A percentile compares a stretch with the other conserved stretches of the same genome.
phyloP scores from a whole-genome alignment of 2,797 vertebrate species.

The Salarias fasciatus region DNA sequence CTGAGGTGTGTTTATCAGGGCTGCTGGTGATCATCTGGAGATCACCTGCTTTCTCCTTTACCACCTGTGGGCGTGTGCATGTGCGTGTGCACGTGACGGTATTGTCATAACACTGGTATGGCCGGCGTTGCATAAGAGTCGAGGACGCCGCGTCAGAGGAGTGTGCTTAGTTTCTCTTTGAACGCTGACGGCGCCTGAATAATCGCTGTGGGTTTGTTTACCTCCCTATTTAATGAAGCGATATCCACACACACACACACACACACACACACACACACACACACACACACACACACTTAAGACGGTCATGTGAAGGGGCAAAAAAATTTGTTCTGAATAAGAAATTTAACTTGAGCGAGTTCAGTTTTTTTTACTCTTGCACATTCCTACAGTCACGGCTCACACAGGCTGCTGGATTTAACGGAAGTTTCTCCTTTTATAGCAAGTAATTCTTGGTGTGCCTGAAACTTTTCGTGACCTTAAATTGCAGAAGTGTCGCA shows the following conservation, averaged over 20 bases:
- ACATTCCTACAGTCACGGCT: neutral
- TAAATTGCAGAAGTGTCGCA: no score
- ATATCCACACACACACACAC: neutral
- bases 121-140: slow-evolving; percentile 25
- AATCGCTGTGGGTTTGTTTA: neutral
- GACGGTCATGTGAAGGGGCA: neutral
- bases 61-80: neutral
- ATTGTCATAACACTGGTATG: neutral
- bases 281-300: neutral
- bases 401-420: neutral
- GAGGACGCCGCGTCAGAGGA: neutral
- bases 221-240: neutral
- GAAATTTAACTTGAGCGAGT: neutral
- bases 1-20: neutral
- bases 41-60: neutral
- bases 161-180: slow-evolving; percentile 12
- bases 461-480: neutral
- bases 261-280: neutral
- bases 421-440: neutral
- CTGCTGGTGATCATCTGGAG: no score
- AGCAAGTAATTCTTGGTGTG: neutral
- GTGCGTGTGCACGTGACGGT: slow-evolving; percentile 1
- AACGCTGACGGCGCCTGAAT: slow-evolving; percentile 3
- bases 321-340: neutral
- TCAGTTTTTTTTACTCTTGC: neutral